Base-by-base conservation (phyloP, 2,888 invertebrate genomes). In the Antheraea assamensis region DNA sequence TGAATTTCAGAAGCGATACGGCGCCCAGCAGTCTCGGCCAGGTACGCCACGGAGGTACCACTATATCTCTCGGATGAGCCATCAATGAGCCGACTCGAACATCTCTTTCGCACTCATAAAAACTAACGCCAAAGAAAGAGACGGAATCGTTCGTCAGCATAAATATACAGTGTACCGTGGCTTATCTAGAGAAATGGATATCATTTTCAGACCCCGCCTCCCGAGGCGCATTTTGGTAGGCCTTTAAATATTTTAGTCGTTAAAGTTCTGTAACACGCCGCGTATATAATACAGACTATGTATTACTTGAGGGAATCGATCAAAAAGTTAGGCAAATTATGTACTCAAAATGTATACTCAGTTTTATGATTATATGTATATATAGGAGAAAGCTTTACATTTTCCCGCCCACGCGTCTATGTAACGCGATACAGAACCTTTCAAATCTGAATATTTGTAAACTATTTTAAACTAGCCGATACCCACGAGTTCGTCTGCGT, bases 11-110 rank as follows among this genome's bases (percentile, higher is more conserved):
- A 71, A 71, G 72, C 72, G 73, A 73, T 74, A 79, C 5, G 90
- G 88, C 91, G 92, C 88, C 91, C 84, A 86, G 90, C 92, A 81
- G 92, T 92, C 92, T 92, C 85, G 75, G 74, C 76, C 87, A 89
- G 89, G 90, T 90, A 82, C 78, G 74, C 77, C 74, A 55, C 66
- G 27, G 74, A 71, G 71, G 35, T 55, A 68, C n/a, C n/a, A n/a
- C 77, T 80, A 75, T 74, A 78, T 74, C 77, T 74, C 77, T 74
- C 82, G 79, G 82, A 85, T 77, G 80, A 76, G 82, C 52, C 79
- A 81, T 74, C 70, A 8, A 17, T 3, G 30, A 42, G 27, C 35
- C 42, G 17, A 66, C 27, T 35, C 19, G 74, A 79, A 24, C 76
- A 74, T 80, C 78, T 74, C 81, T 77, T 74, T 86, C 79, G 73